Base-by-base conservation (phyloP, 1,140 invertebrate genomes). In the Rhyzopertha dominica region DNA sequence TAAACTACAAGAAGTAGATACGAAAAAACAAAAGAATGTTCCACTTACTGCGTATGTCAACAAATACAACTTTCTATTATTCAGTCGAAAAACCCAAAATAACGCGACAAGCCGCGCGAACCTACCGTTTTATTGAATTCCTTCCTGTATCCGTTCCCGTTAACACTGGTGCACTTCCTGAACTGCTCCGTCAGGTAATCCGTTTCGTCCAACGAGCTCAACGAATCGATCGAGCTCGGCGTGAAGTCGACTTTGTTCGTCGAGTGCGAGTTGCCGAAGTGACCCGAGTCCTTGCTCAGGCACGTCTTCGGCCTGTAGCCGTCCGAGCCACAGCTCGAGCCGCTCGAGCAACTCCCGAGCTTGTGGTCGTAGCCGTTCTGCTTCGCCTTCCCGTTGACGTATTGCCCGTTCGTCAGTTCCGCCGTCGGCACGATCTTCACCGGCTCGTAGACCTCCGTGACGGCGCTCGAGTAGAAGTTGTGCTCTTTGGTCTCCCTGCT, bases 401-500 rank as follows among this genome's bases (percentile, higher is more conserved):
- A 58, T 38, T 54, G 34, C 7, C 58, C 52, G 36, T 60, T 56
- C 7, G 49, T 12, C 26, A 62, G 49, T 67, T 74, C 20, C 47
- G 62, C 18, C 48, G 60, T 44, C 58, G 71, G 73, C 8, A 75
- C 59, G 14, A 75, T 71, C 43, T 73, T 74, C 16, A 78, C 65
- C 4, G 80, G 80, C 54, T 83, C 79, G 78, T 80, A 84, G 41
- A 84, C 72, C 58, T 85, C 82, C 45, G 76, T 80, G 7, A 79
- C 79, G 28, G 79, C 76, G 44, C 77, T 81, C 20, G 79, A 76
- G 58, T 84, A 84, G 51, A 74, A 80, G 57, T 84, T 82, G 58
- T 82, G 78, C 48, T 86, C 81, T 63, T 84, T 83, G 13, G 81
- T 82, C 64, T 87, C 82, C 23, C 79, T 73, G 39, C 77, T 80